A percentile compares a stretch with the other conserved stretches of the same genome.
Evolutionary conservation across 2,888 invertebrate species (phyloP).

Genomic region (Lissonota sp.): DNA sequence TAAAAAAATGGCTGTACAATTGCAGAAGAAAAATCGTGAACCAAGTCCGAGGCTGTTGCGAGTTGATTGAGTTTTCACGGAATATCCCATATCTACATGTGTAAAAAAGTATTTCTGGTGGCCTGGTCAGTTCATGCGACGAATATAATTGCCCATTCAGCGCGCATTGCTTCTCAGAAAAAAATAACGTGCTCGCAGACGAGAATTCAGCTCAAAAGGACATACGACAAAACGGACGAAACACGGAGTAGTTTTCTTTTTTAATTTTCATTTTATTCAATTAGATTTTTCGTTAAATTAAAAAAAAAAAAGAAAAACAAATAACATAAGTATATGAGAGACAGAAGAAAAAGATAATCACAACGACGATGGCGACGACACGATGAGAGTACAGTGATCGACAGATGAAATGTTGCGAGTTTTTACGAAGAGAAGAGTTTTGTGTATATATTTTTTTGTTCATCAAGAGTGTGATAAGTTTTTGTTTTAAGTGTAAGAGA

Average conservation of each 20-base stretch:
- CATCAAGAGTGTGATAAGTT: slow-evolving; percentile 13
- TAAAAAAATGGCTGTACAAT: too few species aligned
- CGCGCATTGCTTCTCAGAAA: slow-evolving; percentile 61
- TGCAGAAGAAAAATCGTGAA: too few species aligned
- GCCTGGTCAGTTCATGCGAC: slow-evolving; percentile 74
- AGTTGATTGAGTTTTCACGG: too few species aligned
- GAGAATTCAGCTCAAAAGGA: slow-evolving; percentile 60
- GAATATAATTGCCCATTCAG: slow-evolving; percentile 65
- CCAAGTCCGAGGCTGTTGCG: too few species aligned
- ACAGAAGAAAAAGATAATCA: slow-evolving; percentile 50
- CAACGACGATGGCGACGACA: slow-evolving; percentile 64
- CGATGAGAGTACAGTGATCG: slow-evolving; percentile 64
- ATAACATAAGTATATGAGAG: slow-evolving; percentile 41
- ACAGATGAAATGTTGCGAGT: slow-evolving; percentile 47
- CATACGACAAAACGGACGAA: slow-evolving; percentile 62
- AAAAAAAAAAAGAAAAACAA: slow-evolving; percentile 54
- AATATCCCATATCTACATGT: slow-evolving; percentile 32
- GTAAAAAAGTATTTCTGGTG: slow-evolving; percentile 54
- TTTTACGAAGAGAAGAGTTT: neutral
- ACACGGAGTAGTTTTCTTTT: slow-evolving; percentile 53
- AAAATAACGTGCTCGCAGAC: slow-evolving; percentile 72
- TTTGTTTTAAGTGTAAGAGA: slow-evolving; percentile 26
- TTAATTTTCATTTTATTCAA: slow-evolving; percentile 14
- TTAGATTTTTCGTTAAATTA: slow-evolving; percentile 26
- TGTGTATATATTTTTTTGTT: slow-evolving; percentile 11